Evolutionary conservation across 2,888 invertebrate species (phyloP).

Genomic region (Stenoptilia bipunctidactyla): DNA sequence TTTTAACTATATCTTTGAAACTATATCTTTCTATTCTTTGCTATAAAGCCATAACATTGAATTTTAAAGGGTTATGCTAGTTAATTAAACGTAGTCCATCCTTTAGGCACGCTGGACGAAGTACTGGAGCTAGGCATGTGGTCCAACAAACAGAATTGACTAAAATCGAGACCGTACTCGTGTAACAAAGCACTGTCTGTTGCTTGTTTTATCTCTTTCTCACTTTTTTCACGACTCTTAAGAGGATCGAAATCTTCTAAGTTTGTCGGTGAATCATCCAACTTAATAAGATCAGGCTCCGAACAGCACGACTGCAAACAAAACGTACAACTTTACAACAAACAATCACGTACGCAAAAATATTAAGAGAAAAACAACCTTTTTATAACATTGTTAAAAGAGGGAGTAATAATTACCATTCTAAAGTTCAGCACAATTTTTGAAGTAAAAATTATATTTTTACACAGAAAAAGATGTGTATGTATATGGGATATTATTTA

Average conservation of each 20-base stretch:
- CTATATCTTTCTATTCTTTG: no score
- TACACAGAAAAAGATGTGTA: no score
- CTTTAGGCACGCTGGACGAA: conserved; percentile 37
- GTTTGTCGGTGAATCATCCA: conserved; percentile 52
- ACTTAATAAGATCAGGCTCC: conserved; percentile 58
- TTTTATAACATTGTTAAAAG: not conserved
- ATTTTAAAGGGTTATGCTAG: no score
- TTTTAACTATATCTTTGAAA: no score
- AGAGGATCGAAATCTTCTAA: conserved; percentile 60
- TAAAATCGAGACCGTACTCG: conserved; percentile 81
- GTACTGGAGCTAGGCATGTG: conserved; percentile 39
- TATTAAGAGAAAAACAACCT: conserved; percentile 26
- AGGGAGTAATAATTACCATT: not conserved
- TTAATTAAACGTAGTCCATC: conserved; percentile 59
- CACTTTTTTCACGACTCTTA: conserved; percentile 42
- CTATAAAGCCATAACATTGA: no score
- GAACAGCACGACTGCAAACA: conserved; percentile 59
- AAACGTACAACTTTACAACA: conserved; percentile 22
- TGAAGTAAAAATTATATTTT: no score
- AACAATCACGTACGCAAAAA: no score
- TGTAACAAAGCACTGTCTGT: conserved; percentile 77
- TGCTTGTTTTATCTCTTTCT: conserved; percentile 43
- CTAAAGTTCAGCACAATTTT: not conserved
- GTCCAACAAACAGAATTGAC: conserved; percentile 58
- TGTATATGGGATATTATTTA: no score